Percentiles rank a stretch among this genome's conserved stretches.
Conservation (phyloP, 2,113 vertebrate species). For the Anolis sagrei region DNA sequence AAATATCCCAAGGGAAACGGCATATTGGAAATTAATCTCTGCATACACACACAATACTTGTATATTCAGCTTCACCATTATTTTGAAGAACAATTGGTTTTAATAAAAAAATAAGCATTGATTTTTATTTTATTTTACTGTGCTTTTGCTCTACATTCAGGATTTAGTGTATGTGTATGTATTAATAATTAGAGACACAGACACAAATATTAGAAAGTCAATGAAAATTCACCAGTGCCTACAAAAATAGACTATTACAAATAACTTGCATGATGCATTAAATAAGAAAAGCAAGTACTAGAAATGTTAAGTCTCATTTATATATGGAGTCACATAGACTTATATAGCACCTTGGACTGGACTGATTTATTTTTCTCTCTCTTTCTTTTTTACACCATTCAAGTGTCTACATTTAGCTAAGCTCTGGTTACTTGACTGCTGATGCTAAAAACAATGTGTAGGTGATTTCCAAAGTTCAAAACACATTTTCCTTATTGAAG, state of each 20-base stretch:
- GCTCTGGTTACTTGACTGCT: not conserved
- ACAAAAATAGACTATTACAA: not conserved
- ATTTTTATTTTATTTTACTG: constrained; percentile 43
- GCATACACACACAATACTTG: constrained; percentile 75
- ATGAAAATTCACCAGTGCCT: constrained; percentile 5
- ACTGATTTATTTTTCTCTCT: no score
- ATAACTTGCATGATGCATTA: not conserved
- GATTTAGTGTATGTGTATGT: not conserved
- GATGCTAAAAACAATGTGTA: not conserved
- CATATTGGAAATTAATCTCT: constrained; percentile 81
- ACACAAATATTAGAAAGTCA: constrained; percentile 33
- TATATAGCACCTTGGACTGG: not conserved
- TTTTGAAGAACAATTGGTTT: constrained; percentile 54
- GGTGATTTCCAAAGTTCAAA: not conserved
- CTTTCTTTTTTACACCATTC: no score
- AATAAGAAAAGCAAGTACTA: not conserved
- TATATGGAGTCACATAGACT: not conserved
- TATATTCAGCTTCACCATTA: constrained; percentile 74
- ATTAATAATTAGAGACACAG: constrained; percentile 22
- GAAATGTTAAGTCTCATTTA: not conserved
- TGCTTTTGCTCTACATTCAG: constrained; percentile 44
- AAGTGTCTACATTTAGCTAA: no score
- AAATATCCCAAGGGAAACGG: constrained; percentile 80
- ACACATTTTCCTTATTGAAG: not conserved
- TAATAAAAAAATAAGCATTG: constrained; percentile 59